These are phyloP conservation scores for Cygnus buccinator DNA, from an alignment of 2,113 vertebrate species.

Conservation along the genomic window DNA sequence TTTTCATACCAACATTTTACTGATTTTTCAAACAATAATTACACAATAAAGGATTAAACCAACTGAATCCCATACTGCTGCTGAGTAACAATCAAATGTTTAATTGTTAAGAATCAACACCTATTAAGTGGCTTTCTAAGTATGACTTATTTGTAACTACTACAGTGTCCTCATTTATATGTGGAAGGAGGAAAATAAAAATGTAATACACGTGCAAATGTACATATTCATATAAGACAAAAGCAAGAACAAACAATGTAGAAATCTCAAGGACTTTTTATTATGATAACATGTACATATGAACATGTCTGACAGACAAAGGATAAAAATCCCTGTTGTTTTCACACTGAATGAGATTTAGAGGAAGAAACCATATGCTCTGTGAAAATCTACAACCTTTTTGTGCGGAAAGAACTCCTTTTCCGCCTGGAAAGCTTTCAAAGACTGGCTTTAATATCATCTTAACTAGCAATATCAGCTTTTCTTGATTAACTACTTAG, in stretches of 20 bases:
- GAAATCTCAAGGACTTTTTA: neutral
- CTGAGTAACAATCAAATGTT: constrained; percentile 23
- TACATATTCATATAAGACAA: neutral
- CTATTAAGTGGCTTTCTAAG: neutral
- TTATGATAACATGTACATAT: neutral
- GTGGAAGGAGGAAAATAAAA: neutral
- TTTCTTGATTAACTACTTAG: neutral
- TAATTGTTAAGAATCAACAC: constrained; percentile 44
- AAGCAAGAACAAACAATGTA: neutral
- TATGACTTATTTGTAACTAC: neutral
- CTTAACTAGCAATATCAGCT: neutral
- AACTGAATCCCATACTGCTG: neutral
- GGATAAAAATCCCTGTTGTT: neutral
- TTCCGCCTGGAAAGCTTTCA: neutral
- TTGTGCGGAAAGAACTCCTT: neutral
- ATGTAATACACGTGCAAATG: neutral
- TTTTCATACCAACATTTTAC: constrained; percentile 25
- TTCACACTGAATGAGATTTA: neutral
- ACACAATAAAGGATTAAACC: constrained; percentile 11
- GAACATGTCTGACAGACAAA: neutral
- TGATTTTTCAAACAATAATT: constrained; percentile 52
- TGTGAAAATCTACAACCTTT: neutral
- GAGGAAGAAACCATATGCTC: neutral
- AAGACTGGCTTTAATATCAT: neutral
- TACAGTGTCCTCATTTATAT: neutral